A percentile compares a stretch with the other conserved stretches of the same genome.
These are phyloP conservation scores for Muntiacus muntjak DNA, from an alignment of 2,113 vertebrate genomes.

Conservation along the genomic window DNA sequence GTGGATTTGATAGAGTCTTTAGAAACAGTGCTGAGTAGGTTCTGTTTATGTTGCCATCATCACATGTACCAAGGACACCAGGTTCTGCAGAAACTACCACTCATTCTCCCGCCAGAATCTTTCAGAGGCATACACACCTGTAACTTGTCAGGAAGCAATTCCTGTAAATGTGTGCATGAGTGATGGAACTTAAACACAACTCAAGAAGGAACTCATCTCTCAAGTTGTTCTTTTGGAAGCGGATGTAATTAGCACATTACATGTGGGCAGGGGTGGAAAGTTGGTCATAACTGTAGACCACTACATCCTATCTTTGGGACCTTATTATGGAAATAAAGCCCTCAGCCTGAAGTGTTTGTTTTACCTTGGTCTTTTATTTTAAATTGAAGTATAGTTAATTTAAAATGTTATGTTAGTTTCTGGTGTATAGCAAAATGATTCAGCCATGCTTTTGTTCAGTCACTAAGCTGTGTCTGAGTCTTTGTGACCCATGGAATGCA, in stretches of 20 bases:
- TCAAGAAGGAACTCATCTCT: neutral
- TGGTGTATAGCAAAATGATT: neutral
- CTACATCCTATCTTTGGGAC: neutral
- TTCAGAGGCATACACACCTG: neutral
- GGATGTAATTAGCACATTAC: neutral
- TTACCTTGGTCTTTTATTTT: neutral
- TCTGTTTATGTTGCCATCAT: neutral
- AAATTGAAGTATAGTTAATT: neutral
- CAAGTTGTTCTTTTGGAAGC: neutral
- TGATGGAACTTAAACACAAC: neutral
- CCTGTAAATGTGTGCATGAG: neutral
- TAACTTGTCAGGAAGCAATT: neutral
- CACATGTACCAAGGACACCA: neutral
- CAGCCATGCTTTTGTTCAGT: neutral
- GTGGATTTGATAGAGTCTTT: neutral
- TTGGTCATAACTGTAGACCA: neutral
- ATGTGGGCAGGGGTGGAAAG: rapidly evolving
- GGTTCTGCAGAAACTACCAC: neutral
- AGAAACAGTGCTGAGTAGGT: neutral
- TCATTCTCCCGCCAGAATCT: neutral
- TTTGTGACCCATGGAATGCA: neutral
- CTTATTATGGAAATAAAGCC: neutral
- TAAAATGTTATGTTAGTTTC: neutral
- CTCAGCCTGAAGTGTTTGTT: neutral
- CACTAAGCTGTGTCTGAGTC: rapidly evolving